phyloP scores from a whole-genome alignment of 2,113 vertebrate genomes.

The Piprites chloris region DNA sequence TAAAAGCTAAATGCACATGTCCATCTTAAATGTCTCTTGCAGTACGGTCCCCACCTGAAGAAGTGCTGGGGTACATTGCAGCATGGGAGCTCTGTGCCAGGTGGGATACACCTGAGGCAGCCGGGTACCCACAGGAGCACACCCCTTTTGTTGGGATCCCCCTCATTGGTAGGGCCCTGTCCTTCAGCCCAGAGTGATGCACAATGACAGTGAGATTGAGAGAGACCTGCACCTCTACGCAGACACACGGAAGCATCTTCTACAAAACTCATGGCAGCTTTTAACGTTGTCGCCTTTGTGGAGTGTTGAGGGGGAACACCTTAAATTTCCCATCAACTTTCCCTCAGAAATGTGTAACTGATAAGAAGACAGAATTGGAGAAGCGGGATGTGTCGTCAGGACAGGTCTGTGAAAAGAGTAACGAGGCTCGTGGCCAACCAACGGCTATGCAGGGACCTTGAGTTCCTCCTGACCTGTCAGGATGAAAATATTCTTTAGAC shows the following conservation, averaged over 20 bases:
- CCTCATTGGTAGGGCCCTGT: neutral
- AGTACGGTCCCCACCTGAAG: neutral
- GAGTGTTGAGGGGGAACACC: neutral
- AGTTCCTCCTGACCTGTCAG: neutral
- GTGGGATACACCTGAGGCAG: fast-evolving
- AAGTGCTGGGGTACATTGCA: neutral
- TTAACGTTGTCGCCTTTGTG: neutral
- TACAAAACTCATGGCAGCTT: neutral
- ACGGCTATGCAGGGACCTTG: neutral
- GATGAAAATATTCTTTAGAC: neutral
- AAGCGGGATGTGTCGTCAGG: neutral
- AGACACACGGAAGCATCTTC: neutral
- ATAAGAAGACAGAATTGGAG: neutral
- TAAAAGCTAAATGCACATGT: neutral
- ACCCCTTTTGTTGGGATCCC: fast-evolving
- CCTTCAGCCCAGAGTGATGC: neutral
- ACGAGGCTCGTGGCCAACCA: fast-evolving
- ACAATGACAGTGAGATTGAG: neutral
- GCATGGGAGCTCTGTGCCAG: neutral
- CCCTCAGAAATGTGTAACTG: neutral
- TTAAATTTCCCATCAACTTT: neutral
- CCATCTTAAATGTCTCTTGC: neutral
- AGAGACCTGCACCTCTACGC: neutral
- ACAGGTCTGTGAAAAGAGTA: neutral
- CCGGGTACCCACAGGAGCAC: neutral